Conservation (phyloP, 1,140 invertebrate genomes). For the Drosophila malerkotliana region DNA sequence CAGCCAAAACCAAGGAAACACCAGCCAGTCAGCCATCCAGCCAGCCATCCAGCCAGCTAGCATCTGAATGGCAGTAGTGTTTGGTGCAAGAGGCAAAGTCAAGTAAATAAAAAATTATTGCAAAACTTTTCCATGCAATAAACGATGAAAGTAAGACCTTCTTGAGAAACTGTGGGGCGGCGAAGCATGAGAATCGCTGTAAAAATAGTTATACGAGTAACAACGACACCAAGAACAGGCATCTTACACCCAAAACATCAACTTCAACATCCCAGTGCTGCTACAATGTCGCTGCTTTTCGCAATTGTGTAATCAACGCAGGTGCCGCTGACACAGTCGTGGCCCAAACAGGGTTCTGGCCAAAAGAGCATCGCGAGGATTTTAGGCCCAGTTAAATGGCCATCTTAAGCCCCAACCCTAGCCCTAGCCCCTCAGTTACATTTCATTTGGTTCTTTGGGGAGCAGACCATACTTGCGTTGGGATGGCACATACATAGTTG, state of each 20-base stretch:
- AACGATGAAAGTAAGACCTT: conserved; percentile 79
- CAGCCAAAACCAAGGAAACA: background rate
- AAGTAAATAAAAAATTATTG: conserved; percentile 81
- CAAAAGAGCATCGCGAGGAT: conserved; percentile 24
- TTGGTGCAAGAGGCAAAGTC: conserved; percentile 22
- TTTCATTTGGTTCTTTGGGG: background rate
- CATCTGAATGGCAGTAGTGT: background rate
- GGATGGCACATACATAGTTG: conserved; percentile 41
- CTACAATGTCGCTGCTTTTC: conserved; percentile 16
- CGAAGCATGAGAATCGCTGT: conserved; percentile 73
- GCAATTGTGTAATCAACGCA: conserved; percentile 73
- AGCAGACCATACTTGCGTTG: conserved; percentile 59
- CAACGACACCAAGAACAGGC: conserved; percentile 34
- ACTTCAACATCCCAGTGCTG: conserved; percentile 23
- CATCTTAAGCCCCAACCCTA: conserved; percentile 1
- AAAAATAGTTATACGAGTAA: conserved; percentile 64
- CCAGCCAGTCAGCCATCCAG: too few species aligned
- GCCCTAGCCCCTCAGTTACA: background rate
- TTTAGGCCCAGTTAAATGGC: conserved; percentile 64
- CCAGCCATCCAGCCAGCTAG: background rate
- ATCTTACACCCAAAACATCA: conserved; percentile 30
- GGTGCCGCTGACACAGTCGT: conserved; percentile 33
- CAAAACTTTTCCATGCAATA: conserved; percentile 74
- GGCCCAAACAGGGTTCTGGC: conserved; percentile 9
- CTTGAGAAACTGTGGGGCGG: conserved; percentile 43